Percentiles rank a stretch among this genome's conserved stretches.
These are phyloP conservation scores for Hemicrepidius hirtus DNA, from an alignment of 2,888 invertebrate genomes.

Conservation along the genomic window DNA sequence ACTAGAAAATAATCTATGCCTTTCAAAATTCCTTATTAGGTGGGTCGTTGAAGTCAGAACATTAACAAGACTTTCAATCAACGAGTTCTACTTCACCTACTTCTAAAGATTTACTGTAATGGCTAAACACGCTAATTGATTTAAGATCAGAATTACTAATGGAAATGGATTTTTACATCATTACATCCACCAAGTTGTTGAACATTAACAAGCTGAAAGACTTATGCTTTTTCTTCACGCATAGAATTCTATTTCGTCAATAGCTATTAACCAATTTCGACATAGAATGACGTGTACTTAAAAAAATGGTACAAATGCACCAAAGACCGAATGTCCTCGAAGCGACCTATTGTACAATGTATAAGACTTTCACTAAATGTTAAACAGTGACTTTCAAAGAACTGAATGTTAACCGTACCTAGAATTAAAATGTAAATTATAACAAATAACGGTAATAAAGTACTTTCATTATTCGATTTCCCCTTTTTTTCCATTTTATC, in stretches of 20 bases:
- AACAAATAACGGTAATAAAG: neutral
- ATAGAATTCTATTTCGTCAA: neutral
- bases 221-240: neutral
- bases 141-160: no score
- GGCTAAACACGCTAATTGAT: no score
- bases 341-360: slow-evolving; percentile 17
- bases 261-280: neutral
- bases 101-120: no score
- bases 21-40: no score
- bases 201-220: no score
- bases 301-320: neutral
- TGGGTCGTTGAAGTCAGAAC: no score
- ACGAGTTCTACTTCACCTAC: no score
- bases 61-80: no score
- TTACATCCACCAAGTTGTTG: no score
- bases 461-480: slow-evolving; percentile 6
- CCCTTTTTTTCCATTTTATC: slow-evolving; percentile 1
- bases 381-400: slow-evolving; percentile 21
- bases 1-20: no score
- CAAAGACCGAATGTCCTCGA: slow-evolving; percentile 6
- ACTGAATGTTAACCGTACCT: slow-evolving; percentile 5
- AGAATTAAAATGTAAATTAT: neutral
- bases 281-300: neutral
- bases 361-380: slow-evolving; percentile 25
- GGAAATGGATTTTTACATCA: no score